Evolutionary conservation across 1,140 invertebrate species (phyloP), one percentile per base, ranked within the genome.

Genomic region (Metaphire vulgaris): DNA sequence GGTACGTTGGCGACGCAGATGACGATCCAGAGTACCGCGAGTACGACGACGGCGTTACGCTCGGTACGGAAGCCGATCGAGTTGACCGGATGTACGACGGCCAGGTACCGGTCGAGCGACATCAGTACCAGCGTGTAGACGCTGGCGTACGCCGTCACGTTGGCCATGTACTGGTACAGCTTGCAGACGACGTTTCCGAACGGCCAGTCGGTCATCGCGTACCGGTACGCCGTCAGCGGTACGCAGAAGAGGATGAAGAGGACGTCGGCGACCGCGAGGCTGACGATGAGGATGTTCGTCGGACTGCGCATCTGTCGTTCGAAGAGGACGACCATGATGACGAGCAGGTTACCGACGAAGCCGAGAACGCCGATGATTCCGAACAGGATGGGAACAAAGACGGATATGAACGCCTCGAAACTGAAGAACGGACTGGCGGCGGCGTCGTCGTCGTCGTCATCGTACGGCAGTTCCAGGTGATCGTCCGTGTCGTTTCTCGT

Each of bases 211-310:
- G 81, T 76, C 76, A 84, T 72, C 12, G 83, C 81, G 76, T 85
- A 85, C 1, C 90, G 89, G 33, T 82, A 78, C 14, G 82, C 85
- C 2, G 84, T 86, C 76, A 85, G 85, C 0, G 96, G 96, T 31
- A 98, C 94, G 87, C 96, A 98, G 86, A 98, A 95, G 68, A 96
- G 90, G 56, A 98, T 94, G 85, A 98, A 98, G 6, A 96, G 89
- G 6, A 98, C 87, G 85, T 98, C 96, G 2, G 96, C 95, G 1
- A 91, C 80, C 0, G 92, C 64, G n/a, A n/a, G n/a, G n/a, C n/a
- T n/a, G n/a, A n/a, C n/a, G n/a, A n/a, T n/a, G n/a, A n/a, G n/a
- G n/a, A 96, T 89, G 83, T 97, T 97, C 31, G 95, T 97, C 1
- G 94, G 33, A 6, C 93, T 94, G 79, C 94, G 88, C 94, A 97